Evolutionary conservation across 1,140 invertebrate species (phyloP).

Genomic region (Saccostrea echinata): DNA sequence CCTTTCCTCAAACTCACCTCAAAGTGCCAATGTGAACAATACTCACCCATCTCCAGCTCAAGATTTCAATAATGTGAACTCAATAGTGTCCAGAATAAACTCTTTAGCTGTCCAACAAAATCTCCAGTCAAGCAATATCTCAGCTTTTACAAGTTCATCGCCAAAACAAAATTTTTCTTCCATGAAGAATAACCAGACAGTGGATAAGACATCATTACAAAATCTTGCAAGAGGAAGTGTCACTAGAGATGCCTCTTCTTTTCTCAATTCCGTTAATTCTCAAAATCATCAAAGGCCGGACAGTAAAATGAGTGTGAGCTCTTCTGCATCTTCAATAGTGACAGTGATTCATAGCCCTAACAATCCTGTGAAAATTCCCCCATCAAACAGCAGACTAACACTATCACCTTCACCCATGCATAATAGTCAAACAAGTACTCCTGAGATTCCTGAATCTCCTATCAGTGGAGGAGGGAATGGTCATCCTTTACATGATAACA

Average conservation of each 20-base stretch:
- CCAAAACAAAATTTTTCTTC: neutral
- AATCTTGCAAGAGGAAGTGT: neutral
- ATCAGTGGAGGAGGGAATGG: constrained; percentile 19
- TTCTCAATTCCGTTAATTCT: constrained; percentile 13
- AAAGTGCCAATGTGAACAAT: constrained; percentile 34
- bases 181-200: neutral
- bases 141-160: neutral
- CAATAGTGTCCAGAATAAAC: constrained; percentile 23
- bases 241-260: constrained; percentile 21
- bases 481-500: neutral
- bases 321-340: constrained; percentile 72
- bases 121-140: neutral
- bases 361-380: neutral
- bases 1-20: constrained; percentile 17
- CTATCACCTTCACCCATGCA: constrained; percentile 10
- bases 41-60: constrained; percentile 4
- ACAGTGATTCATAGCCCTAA: constrained; percentile 70
- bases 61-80: constrained; percentile 13
- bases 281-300: constrained; percentile 63
- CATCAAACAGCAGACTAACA: neutral
- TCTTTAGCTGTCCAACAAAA: constrained; percentile 14
- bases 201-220: neutral
- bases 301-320: constrained; percentile 73
- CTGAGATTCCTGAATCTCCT: constrained; percentile 32
- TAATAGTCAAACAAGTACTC: constrained; percentile 32